phyloP scores from a whole-genome alignment of 2,113 vertebrate species.

The Ranitomeya variabilis region DNA sequence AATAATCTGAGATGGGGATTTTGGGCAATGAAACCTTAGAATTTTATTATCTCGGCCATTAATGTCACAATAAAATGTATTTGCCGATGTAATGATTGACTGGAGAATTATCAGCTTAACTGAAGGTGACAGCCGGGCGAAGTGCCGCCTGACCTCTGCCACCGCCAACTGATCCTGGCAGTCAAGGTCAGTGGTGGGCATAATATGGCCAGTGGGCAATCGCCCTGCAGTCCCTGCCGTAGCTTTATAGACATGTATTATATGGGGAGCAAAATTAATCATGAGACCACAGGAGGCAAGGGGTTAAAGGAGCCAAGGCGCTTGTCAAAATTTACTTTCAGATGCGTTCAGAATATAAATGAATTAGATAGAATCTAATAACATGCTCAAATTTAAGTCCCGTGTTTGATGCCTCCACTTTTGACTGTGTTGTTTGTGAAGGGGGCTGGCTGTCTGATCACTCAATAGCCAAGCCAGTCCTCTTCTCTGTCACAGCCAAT shows the following conservation, averaged over 20 bases:
- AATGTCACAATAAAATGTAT: background rate
- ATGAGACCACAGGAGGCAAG: background rate
- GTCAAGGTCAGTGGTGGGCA: background rate
- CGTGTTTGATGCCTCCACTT: no score
- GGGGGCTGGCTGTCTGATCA: no score
- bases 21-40: background rate
- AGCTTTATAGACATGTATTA: background rate
- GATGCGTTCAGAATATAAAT: no score
- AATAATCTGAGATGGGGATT: background rate
- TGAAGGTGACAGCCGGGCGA: background rate
- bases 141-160: background rate
- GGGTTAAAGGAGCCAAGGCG: no score
- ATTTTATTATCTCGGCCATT: no score
- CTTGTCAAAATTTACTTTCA: no score
- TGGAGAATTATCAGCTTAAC: background rate
- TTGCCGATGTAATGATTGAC: background rate
- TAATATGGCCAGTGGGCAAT: background rate
- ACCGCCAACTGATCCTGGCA: background rate
- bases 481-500: no score
- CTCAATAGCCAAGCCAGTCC: no score
- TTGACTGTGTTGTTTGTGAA: no score
- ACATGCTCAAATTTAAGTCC: no score
- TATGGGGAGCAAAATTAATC: background rate
- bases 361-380: no score
- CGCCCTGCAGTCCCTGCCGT: background rate